Base-by-base conservation (phyloP, 2,797 vertebrate genomes). In the Percopsis omiscomaycus region DNA sequence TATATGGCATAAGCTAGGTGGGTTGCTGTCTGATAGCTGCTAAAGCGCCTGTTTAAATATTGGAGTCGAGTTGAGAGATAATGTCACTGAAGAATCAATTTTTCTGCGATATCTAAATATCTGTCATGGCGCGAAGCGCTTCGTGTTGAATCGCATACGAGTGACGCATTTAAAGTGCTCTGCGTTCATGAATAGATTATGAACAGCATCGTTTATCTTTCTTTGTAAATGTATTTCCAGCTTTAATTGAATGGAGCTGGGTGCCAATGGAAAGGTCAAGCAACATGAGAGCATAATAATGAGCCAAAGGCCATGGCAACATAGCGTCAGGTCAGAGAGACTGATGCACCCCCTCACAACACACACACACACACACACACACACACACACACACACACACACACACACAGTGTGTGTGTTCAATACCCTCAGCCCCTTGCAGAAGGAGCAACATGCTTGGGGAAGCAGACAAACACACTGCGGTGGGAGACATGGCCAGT, bases 251-350 rank as follows among this genome's bases (percentile, higher is more conserved):
- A 88, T 80, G 67, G 77, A 81, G 72, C 83, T 68, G 69, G 55
- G 77, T 78, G 86, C 68, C 51, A 32, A 73, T 76, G 67, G 80
- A 89, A 89, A 90, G 90, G 88, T 91, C 88, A 82, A 55, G 82
- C 79, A 77, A 88, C 84, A 89, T 89, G 65, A 90, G 88, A 82
- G 88, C 87, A 90, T 91, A 88, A 87, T 81, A 91, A 91, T 90
- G 89, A 90, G 87, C 50, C 29, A 45, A 62, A 75, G 85, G 76
- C 80, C 77, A 30, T 50, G 71, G 70, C 77, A 69, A 85, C 82
- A 77, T 75, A 75, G 82, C 80, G 82, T 73, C 75, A 69, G 85
- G 80, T 80, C 74, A 82, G 81, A 48, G 79, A 86, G 86, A 77
- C 85, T 82, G 69, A n/a, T 37, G 30, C 29, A 42, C n/a, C 3